Evolutionary conservation across 2,797 vertebrate genomes (phyloP), one percentile per base, ranked within the genome.

Genomic region (Lutjanus argentimaculatus): DNA sequence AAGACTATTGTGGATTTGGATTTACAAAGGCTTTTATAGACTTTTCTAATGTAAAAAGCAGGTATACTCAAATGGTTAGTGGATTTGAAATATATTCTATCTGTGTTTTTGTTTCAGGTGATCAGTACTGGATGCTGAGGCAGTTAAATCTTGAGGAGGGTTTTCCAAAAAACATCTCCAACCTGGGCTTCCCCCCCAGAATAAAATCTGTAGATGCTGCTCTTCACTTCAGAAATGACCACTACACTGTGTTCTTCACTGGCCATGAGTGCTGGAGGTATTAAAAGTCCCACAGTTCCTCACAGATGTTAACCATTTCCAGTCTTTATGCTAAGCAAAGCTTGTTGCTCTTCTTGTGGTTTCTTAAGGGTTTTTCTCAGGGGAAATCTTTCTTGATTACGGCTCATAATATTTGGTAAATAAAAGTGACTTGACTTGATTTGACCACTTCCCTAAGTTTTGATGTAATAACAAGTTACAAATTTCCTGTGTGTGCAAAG

Each of bases 231-330:
- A 87, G 74, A 21, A 43, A 46, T 5, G 40, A 67, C 0, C 61
- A 3, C 10, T 85, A 76, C 63, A 94, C 92, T 0, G 66, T 94
- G 22, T 94, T 95, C 85, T 94, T 94, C 77, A 89, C 89, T 22
- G 92, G 90, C 19, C 46, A 82, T 0, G 87, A 92, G 65, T 94
- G 90, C 45, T 95, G 94, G 93, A 93, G 90, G 92, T 93, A 89
- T 55, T 42, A 19, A 0, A 6, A 7, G 40, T 69, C 48, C 36
- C 46, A 45, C 8, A n/a, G 21, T 49, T n/a, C 10, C 2, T 14
- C 6, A 43, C 6, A 25, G 0, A 16, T 30, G 4, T 36, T 40
- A 1, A 4, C 19, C 22, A 5, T n/a, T 49, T 61, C 10, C 19
- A 46, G 48, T 55, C 40, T 53, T 45, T 25, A 36, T 49, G 14